These are phyloP conservation scores for Barypeithes pellucidus DNA, from an alignment of 2,888 invertebrate species.

Conservation along the genomic window DNA sequence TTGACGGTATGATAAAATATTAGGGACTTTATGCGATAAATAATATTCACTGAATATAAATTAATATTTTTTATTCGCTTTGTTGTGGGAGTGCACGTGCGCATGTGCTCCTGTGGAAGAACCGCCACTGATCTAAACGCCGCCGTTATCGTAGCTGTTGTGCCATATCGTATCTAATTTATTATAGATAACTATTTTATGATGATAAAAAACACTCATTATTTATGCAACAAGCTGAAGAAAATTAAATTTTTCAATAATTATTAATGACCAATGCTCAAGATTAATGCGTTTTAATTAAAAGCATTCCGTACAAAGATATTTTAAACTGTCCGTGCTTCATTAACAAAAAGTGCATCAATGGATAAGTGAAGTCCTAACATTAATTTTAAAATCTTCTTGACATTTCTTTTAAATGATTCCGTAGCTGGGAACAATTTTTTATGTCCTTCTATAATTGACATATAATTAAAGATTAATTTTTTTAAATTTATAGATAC, in stretches of 20 bases:
- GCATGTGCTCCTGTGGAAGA: too few relatives aligned
- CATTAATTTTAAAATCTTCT: not conserved
- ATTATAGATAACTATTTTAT: too few relatives aligned
- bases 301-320: not conserved
- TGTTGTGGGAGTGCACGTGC: too few relatives aligned
- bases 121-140: too few relatives aligned
- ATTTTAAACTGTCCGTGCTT: not conserved
- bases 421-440: not conserved
- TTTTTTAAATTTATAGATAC: not conserved
- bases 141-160: too few relatives aligned
- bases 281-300: slow-evolving; percentile 7
- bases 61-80: too few relatives aligned
- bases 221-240: not conserved
- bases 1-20: too few relatives aligned
- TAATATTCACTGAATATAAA: too few relatives aligned
- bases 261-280: not conserved
- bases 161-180: too few relatives aligned
- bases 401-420: slow-evolving; percentile 3
- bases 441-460: slow-evolving; percentile 5
- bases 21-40: too few relatives aligned
- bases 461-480: slow-evolving; percentile 4
- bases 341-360: slow-evolving; percentile 6
- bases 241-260: slow-evolving; percentile 5
- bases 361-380: not conserved
- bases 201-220: too few relatives aligned